These are phyloP conservation scores for Rhopilema esculentum DNA, from an alignment of 30 jellyfish, hydroid and myxozoan genomes.

Conservation along the genomic window DNA sequence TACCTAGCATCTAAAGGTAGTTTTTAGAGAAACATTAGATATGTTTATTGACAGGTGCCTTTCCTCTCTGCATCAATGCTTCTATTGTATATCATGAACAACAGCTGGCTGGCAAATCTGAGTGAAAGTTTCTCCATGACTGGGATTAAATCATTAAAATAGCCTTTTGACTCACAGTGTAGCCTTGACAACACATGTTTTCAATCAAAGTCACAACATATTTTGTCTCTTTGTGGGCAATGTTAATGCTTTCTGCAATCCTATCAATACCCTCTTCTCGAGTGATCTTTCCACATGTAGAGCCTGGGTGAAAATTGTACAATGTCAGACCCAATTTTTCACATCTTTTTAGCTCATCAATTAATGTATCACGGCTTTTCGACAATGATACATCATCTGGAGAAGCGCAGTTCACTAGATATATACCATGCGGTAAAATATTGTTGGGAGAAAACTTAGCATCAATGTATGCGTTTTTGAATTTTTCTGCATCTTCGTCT, in stretches of 20 bases:
- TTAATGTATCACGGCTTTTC: conserved; percentile 55
- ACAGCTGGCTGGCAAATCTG: no score
- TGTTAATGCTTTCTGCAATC: conserved; percentile 60
- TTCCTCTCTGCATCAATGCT: no score
- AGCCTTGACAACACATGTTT: conserved; percentile 70
- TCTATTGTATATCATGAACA: no score
- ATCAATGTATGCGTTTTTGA: conserved; percentile 40
- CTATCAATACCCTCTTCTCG: conserved; percentile 53
- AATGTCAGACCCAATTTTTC: conserved; percentile 52
- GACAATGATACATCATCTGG: conserved; percentile 39
- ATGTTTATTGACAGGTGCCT: no score
- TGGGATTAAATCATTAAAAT: no score
- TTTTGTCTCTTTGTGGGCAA: conserved; percentile 52
- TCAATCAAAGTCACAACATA: conserved; percentile 49
- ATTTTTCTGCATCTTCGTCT: conserved; percentile 61
- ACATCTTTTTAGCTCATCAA: conserved; percentile 68
- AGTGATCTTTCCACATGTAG: conserved; percentile 62
- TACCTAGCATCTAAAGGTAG: no score
- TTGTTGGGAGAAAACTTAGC: conserved; percentile 37
- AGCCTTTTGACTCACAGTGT: conserved; percentile 42
- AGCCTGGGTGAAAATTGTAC: conserved; percentile 71
- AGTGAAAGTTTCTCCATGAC: no score
- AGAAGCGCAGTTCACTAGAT: conserved; percentile 66
- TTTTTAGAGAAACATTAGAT: no score
- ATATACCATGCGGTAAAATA: conserved; percentile 58